phyloP scores from a whole-genome alignment of 1,140 invertebrate species.

The Bombus breviceps region DNA sequence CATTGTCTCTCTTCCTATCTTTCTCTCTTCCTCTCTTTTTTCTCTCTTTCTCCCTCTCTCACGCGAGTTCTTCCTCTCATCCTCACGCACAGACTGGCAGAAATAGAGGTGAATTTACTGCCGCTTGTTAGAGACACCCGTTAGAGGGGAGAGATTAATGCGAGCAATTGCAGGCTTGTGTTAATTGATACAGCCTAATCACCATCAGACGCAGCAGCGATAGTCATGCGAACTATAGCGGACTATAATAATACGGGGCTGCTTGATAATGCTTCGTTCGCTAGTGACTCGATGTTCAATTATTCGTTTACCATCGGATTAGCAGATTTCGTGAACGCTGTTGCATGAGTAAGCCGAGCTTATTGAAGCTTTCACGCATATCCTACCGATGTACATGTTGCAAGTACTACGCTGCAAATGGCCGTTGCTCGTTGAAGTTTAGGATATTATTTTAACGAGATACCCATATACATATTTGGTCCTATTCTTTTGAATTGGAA shows the following conservation, averaged over 20 bases:
- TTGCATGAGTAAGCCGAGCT: slow-evolving; percentile 55
- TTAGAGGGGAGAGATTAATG: slow-evolving; percentile 69
- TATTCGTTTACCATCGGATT: slow-evolving; percentile 66
- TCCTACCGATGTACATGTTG: slow-evolving; percentile 43
- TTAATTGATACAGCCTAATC: slow-evolving; percentile 74
- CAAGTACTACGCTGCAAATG: slow-evolving; percentile 43
- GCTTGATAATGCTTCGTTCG: slow-evolving; percentile 59
- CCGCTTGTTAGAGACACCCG: slow-evolving; percentile 68
- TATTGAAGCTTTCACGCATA: slow-evolving; percentile 52
- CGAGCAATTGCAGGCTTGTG: slow-evolving; percentile 68
- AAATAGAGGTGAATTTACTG: slow-evolving; percentile 68
- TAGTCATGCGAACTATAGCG: slow-evolving; percentile 45
- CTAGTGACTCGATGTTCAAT: slow-evolving; percentile 63
- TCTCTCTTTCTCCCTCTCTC: neutral
- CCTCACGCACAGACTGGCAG: slow-evolving; percentile 11
- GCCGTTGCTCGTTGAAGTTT: neutral
- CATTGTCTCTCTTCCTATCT: neutral
- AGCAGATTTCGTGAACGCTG: slow-evolving; percentile 59
- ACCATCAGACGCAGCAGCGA: slow-evolving; percentile 66
- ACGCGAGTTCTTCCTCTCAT: neutral
- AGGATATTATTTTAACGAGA: neutral
- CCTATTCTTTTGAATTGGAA: neutral
- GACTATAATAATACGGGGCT: slow-evolving; percentile 63
- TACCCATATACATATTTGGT: too few species aligned
- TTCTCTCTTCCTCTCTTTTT: too few species aligned